Evolutionary conservation across 64 coral and sea anemone species (phyloP).

Genomic region (Montipora cactus): DNA sequence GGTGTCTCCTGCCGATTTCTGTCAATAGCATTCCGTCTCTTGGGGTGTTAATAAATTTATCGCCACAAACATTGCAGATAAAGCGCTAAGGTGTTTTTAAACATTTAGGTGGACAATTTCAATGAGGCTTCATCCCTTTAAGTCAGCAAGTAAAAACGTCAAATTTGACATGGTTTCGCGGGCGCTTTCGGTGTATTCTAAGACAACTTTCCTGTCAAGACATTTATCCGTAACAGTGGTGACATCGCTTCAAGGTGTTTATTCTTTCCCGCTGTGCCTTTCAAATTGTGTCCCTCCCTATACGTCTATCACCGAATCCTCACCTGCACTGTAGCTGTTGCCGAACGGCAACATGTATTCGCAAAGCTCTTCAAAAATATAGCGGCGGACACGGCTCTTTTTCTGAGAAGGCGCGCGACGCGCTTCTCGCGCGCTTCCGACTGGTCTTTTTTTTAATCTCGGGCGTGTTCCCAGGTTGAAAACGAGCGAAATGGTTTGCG

Average conservation of each 20-base stretch:
- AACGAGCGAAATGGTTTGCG: conserved; percentile 27
- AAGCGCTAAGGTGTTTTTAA: background rate
- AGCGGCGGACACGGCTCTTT: background rate
- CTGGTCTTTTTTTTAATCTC: background rate
- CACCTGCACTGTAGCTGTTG: conserved; percentile 90
- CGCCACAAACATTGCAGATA: conserved; percentile 40
- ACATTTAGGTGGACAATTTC: background rate
- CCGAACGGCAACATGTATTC: conserved; percentile 67
- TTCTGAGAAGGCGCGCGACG: conserved; percentile 1
- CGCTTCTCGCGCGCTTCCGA: conserved; percentile 21
- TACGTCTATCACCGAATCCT: conserved; percentile 92
- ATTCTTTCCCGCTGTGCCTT: conserved; percentile 89
- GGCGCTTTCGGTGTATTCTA: conserved; percentile 4
- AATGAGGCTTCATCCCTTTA: background rate
- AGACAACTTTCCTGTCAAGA: conserved; percentile 24
- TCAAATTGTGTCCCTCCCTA: conserved; percentile 95
- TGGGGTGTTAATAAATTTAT: conserved; percentile 93
- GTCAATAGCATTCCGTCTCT: conserved; percentile 82
- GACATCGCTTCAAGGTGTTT: conserved; percentile 97
- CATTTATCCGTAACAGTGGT: conserved; percentile 50
- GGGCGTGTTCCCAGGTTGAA: background rate
- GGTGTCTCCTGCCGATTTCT: conserved; percentile 72
- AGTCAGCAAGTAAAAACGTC: background rate
- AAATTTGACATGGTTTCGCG: background rate
- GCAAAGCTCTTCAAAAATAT: conserved; percentile 2